Base-by-base conservation (phyloP, 2,113 vertebrate species). In the Edolisoma coerulescens region DNA sequence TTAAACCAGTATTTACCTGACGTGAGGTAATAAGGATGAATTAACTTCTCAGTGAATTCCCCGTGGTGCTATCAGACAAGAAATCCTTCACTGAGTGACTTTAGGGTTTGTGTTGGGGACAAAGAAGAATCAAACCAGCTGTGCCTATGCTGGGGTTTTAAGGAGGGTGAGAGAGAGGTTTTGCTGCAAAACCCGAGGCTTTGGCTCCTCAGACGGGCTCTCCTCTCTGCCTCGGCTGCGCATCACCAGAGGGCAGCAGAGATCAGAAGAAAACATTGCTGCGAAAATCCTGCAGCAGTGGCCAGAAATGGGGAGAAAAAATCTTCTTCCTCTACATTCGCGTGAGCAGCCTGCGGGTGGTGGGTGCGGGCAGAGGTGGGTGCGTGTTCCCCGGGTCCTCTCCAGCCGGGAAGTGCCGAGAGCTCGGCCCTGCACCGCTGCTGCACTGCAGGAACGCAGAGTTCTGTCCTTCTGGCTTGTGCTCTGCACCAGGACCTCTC, bases 231-330 rank as follows among this genome's bases (percentile, higher is more conserved):
- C 42, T 39, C 47, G 56, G 39, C 45, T 20, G 19, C 32, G 39
- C 4, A 26, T 57, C 98, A 96, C 94, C 93, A 98, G 98, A 98
- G 98, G 98, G 98, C 97, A 83, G 92, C 95, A 96, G 95, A 94
- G 93, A 92, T 90, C 45, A 57, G 90, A 93, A 77, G 57, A 86
- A 98, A 89, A 60, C 33, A 32, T 45, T 24, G 44, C 39, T 42
- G 65, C 6, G 39, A 52, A 16, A 71, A 14, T 35, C 45, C 67
- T 33, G 87, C 65, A 16, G 75, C 73, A 13, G 24, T 0, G 68
- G 18, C 57, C 53, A 1, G 42, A 7, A 57, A 39, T 2, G 13
- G 15, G 41, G 9, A 47, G 80, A 12, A 24, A 24, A 44, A 64
- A 19, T 30, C 13, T 10, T 54, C 24, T 13, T 63, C 3, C 28